Conservation (phyloP, 2,888 invertebrate species). For the Baronia brevicornis region DNA sequence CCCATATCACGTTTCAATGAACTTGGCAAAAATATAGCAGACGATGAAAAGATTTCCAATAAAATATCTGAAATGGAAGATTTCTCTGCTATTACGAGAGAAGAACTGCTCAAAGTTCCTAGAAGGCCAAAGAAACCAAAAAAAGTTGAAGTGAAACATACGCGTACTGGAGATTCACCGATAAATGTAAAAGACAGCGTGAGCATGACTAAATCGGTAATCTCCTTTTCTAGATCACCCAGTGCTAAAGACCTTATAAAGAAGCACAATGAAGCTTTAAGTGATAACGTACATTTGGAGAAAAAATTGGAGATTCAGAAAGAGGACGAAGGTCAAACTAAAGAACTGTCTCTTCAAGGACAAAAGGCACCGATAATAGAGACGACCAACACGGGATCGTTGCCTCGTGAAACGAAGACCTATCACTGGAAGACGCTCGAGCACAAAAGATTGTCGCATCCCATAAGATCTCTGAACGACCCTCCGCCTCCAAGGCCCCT, state of each 20-base stretch:
- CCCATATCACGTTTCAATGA: slow-evolving; percentile 23
- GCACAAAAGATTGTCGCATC: slow-evolving; percentile 64
- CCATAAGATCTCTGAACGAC: slow-evolving; percentile 57
- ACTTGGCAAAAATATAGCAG: slow-evolving; percentile 50
- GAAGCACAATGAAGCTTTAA: slow-evolving; percentile 31
- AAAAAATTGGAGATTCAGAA: slow-evolving; percentile 28
- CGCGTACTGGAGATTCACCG: slow-evolving; percentile 9
- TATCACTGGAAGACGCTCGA: slow-evolving; percentile 65
- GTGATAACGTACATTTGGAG: slow-evolving; percentile 43
- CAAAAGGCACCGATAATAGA: slow-evolving; percentile 35
- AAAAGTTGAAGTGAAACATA: slow-evolving; percentile 28
- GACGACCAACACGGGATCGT: slow-evolving; percentile 49
- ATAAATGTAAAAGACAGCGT: slow-evolving; percentile 40
- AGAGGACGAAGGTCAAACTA: slow-evolving; percentile 25
- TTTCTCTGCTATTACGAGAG: slow-evolving; percentile 43
- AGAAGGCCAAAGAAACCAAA: slow-evolving; percentile 55
- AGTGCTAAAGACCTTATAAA: slow-evolving; percentile 42
- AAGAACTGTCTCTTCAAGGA: slow-evolving; percentile 55
- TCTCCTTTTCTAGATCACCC: slow-evolving; percentile 53
- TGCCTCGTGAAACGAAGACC: slow-evolving; percentile 47
- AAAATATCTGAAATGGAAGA: slow-evolving; percentile 35
- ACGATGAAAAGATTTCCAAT: slow-evolving; percentile 57
- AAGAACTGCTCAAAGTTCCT: slow-evolving; percentile 59
- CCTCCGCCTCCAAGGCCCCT: slow-evolving; percentile 45
- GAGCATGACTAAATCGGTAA: slow-evolving; percentile 50